Base-by-base conservation (phyloP, 2,888 invertebrate genomes). In the Hypolimnas misippus region DNA sequence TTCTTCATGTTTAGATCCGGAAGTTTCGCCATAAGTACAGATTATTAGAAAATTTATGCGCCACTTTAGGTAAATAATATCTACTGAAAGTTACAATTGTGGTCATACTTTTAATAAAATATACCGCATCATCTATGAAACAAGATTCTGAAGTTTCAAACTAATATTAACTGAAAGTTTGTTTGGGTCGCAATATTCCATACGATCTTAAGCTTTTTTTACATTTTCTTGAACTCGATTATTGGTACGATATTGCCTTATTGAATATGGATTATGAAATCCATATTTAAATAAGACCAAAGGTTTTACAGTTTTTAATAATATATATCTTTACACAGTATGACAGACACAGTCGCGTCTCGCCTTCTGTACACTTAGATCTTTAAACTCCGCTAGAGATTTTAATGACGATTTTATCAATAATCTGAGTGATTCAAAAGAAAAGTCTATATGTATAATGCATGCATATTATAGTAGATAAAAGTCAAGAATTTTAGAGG, bases 151-250 rank as follows among this genome's bases (percentile, higher is more conserved):
- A 44, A 59, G 21, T 59, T 59, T 16, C 21, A 59, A 52, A 52
- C 42, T 52, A 52, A 44, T 53, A 59, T 52, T 44, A 33, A 52
- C 31, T 52, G 21, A 31, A 59, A 52, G 16, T 52, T 44, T 29
- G 31, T 14, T 44, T 14, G 14, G 33, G 12, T 17, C 42, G 42
- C 44, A 59, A 59, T 52, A 59, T 59, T 44, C 42, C 58, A 44
- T 52, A 52, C 31, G 16, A 59, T 52, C 33, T 59, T 33, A 44
- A 14, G 10, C 33, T 21, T 44, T 44, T 44, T 10, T 4, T 10
- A 3, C 17, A 10, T 44, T 42, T 12, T 44, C 8, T 10, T 44
- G 10, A 10, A 12, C 17, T 19, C 16, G 10, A 10, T 12, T 19
- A 19, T 44, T 44, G 40, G 14, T 44, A 44, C 1, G 12, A 12